Evolutionary conservation across 2,113 vertebrate species (phyloP), one percentile per base, ranked within the genome.

Genomic region (Hipposideros armiger): DNA sequence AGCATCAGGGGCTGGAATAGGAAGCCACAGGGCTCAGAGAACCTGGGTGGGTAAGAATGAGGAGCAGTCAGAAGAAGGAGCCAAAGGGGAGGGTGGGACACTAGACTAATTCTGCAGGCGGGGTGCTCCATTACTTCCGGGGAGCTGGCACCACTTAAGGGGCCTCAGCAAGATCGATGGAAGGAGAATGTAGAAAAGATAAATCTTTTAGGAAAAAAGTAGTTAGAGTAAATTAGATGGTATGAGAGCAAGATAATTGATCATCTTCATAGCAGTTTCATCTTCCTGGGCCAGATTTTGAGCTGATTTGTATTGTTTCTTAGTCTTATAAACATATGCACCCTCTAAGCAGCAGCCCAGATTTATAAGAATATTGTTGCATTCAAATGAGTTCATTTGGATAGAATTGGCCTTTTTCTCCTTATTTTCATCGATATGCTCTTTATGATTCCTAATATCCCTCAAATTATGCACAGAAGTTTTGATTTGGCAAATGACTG

Each of bases 361-460:
- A 92, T 94, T 91, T 97, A 32, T 93, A 88, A 89, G 92, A 83
- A 87, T 94, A 92, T 80, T 54, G 40, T 73, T 91, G 64, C 88
- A 93, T 96, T 90, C 67, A 91, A 77, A 95, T 95, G 81, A 95
- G 74, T 91, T 97, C 78, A 94, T 94, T 94, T 95, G 83, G 85
- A 93, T 89, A 95, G 90, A 96, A 91, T 80, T 50, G 82, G 64
- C 20, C 83, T 70, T 93, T 87, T 77, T 36, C 64, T 93, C 54
- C 50, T 56, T 52, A 94, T 84, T 97, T 96, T 94, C 73, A 81
- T 91, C 60, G 86, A 36, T 26, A 92, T 56, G 93, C 64, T 95
- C 32, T 26, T 94, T 70, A 45, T 32, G 67, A 89, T 83, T 83
- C 87, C 73, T 95, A 83, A 80, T 90, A 77, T 54, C 64, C 69